A percentile compares a stretch with the other conserved stretches of the same genome.
Conservation (phyloP, 2,888 invertebrate species). For the Pachymerium ferrugineum region DNA sequence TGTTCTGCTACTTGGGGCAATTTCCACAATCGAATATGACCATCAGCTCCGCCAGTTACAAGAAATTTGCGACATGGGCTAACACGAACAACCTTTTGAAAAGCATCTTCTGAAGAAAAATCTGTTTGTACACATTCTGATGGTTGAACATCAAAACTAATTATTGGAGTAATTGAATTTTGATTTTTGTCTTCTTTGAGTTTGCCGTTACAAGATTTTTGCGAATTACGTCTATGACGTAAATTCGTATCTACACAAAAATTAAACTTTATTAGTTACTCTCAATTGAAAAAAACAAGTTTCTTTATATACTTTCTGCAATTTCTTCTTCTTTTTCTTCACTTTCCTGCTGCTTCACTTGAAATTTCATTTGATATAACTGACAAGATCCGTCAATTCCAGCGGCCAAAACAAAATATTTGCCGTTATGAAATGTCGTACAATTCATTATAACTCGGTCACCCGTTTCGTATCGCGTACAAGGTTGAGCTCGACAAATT, state of each 20-base stretch:
- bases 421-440: slow-evolving; percentile 62
- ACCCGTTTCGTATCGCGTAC: slow-evolving; percentile 82
- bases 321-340: not conserved
- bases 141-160: slow-evolving; percentile 45
- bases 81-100: slow-evolving; percentile 79
- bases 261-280: too few relatives aligned
- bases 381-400: slow-evolving; percentile 90
- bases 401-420: slow-evolving; percentile 72
- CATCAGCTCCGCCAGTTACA: slow-evolving; percentile 89
- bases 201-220: too few relatives aligned
- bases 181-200: slow-evolving; percentile 33
- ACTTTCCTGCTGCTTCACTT: slow-evolving; percentile 37
- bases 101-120: slow-evolving; percentile 60
- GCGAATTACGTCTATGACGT: slow-evolving; percentile 30
- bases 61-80: slow-evolving; percentile 70
- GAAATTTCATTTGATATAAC: slow-evolving; percentile 56
- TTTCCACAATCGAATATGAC: slow-evolving; percentile 78
- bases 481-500: slow-evolving; percentile 77
- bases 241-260: not conserved
- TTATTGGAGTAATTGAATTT: slow-evolving; percentile 20
- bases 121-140: slow-evolving; percentile 46
- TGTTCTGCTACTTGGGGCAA: slow-evolving; percentile 48
- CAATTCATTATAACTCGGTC: slow-evolving; percentile 88
- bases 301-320: too few relatives aligned
- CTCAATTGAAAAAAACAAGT: too few relatives aligned